These are phyloP conservation scores for Ascaphus truei DNA, from an alignment of 2,113 vertebrate genomes.

Conservation along the genomic window DNA sequence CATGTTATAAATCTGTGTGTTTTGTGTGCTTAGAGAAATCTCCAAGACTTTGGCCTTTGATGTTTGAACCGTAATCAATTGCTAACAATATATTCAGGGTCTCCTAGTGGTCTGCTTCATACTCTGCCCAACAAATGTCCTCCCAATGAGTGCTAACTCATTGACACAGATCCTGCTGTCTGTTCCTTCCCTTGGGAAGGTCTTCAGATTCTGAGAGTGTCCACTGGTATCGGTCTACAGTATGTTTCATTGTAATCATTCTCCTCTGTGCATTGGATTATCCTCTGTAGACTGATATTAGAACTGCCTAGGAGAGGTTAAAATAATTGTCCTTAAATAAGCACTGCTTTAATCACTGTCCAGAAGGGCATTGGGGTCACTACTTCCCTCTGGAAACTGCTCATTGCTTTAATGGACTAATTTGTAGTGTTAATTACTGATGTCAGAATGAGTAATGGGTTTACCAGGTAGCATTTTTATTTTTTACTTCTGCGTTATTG, in stretches of 20 bases:
- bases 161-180: no score
- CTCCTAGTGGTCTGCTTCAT: no score
- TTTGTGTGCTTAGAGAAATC: no score
- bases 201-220: no score
- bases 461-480: constrained; percentile 16
- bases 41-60: no score
- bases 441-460: constrained; percentile 33
- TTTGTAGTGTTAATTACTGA: constrained; percentile 36
- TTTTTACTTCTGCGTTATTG: constrained; percentile 15
- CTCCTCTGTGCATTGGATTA: background rate
- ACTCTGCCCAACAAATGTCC: no score
- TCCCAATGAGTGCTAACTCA: no score
- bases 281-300: background rate
- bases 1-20: no score
- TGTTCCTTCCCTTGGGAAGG: no score
- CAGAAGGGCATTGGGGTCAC: constrained; percentile 24
- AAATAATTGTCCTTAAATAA: constrained; percentile 10
- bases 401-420: constrained; percentile 32
- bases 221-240: no score
- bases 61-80: no score
- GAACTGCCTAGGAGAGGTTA: background rate
- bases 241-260: background rate
- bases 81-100: no score
- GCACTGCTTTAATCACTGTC: constrained; percentile 25
- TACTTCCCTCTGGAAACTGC: constrained; percentile 29